Evolutionary conservation across 2,113 vertebrate genomes (phyloP).

Genomic region (Athene cunicularia): DNA sequence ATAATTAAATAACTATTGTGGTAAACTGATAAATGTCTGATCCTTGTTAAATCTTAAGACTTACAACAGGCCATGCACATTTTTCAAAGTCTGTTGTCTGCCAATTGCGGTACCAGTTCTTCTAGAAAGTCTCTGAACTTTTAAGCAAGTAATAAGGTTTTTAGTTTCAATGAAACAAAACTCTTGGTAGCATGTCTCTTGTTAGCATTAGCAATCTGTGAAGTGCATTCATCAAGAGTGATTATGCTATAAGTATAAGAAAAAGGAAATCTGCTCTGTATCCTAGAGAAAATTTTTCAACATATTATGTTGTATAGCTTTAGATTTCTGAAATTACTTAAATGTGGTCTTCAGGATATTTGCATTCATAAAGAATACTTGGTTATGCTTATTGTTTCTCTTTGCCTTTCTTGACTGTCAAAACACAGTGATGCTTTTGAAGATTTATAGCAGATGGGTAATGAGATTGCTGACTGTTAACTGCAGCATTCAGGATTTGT

Average conservation of each 20-base stretch:
- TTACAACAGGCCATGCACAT: neutral
- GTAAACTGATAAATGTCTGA: neutral
- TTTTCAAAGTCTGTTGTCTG: neutral
- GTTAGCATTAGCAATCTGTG: neutral
- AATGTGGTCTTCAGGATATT: slow-evolving; percentile 66
- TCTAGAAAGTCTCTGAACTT: neutral
- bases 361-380: slow-evolving; percentile 70
- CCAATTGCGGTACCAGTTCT: neutral
- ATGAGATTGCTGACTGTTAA: slow-evolving; percentile 75
- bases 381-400: slow-evolving; percentile 61
- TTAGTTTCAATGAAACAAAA: neutral
- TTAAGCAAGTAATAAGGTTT: neutral
- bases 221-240: neutral
- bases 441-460: slow-evolving; percentile 74
- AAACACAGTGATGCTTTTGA: slow-evolving; percentile 72
- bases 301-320: neutral
- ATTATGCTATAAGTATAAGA: slow-evolving; percentile 12
- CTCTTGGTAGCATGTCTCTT: neutral
- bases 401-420: slow-evolving; percentile 70
- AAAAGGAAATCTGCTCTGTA: slow-evolving; percentile 8
- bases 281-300: neutral
- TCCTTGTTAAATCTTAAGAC: neutral
- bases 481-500: slow-evolving; percentile 67
- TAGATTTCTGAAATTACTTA: slow-evolving; percentile 69
- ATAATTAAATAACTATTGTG: neutral